These are phyloP conservation scores for Laothoe populi DNA, from an alignment of 2,888 invertebrate genomes.

Conservation along the genomic window DNA sequence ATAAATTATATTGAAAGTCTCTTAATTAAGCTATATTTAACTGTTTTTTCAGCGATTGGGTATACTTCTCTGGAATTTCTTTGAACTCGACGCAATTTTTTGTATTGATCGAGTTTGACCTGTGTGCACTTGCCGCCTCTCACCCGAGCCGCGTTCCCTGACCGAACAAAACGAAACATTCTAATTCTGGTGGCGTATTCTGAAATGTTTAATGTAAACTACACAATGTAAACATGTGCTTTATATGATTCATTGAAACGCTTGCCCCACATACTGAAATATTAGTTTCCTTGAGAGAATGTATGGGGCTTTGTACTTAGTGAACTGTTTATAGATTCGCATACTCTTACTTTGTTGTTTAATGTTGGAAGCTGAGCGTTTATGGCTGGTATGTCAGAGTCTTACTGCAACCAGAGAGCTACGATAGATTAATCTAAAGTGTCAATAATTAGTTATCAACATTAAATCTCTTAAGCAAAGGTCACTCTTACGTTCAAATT, in stretches of 20 bases:
- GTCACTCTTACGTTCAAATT: no score
- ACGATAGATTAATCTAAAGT: no score
- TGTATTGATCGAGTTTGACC: background rate
- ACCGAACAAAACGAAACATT: slow-evolving; percentile 33
- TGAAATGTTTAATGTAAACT: slow-evolving; percentile 58
- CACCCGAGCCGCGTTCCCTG: background rate
- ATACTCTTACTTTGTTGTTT: slow-evolving; percentile 23
- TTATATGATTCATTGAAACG: slow-evolving; percentile 63
- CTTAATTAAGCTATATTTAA: no score
- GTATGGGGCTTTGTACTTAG: slow-evolving; percentile 33
- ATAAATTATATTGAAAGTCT: no score
- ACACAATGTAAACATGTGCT: slow-evolving; percentile 52
- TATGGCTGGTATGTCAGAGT: background rate
- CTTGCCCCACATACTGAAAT: slow-evolving; percentile 59
- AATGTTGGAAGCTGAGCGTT: background rate
- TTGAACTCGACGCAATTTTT: no score
- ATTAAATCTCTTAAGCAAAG: no score
- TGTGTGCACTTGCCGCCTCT: background rate
- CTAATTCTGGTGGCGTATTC: slow-evolving; percentile 49
- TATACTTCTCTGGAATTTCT: no score
- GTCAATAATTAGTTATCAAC: no score
- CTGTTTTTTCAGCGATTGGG: no score
- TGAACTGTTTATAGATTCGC: slow-evolving; percentile 25
- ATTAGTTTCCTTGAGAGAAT: slow-evolving; percentile 52
- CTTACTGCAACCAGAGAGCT: no score